phyloP scores from a whole-genome alignment of 1,140 invertebrate genomes.

The Arctopsyche grandis region DNA sequence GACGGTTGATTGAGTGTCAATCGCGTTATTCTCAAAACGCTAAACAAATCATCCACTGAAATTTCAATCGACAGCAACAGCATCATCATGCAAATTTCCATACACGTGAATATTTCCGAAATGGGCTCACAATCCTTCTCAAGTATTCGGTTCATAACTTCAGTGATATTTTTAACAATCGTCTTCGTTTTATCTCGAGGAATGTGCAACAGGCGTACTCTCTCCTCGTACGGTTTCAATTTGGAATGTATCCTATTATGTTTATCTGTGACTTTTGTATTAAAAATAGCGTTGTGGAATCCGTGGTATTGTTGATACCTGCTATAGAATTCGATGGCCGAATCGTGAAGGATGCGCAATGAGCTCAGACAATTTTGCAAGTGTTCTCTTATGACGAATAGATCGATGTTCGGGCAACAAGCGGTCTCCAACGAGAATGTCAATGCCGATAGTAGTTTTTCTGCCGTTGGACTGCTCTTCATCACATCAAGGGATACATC shows the following conservation, averaged over 20 bases:
- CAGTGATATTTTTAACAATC: not conserved
- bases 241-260: not conserved
- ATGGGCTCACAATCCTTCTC: not conserved
- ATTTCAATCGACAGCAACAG: conserved; percentile 11
- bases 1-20: not conserved
- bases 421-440: conserved; percentile 27
- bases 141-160: not conserved
- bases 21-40: conserved; percentile 2
- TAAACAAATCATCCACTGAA: not conserved
- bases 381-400: conserved; percentile 37
- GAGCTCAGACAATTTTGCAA: conserved; percentile 41
- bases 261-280: no score
- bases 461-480: conserved; percentile 41
- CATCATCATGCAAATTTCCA: conserved; percentile 13
- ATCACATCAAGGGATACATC: conserved; percentile 8
- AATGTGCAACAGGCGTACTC: not conserved
- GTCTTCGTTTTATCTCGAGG: not conserved
- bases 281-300: not conserved
- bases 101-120: not conserved
- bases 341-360: conserved; percentile 39
- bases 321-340: conserved; percentile 38
- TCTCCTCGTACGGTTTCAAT: not conserved
- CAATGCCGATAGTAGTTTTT: conserved; percentile 27
- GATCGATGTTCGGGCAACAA: conserved; percentile 25
- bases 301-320: conserved; percentile 22